Evolutionary conservation across 2,113 vertebrate genomes (phyloP).

Genomic region (Rhegmatorhina hoffmannsi): DNA sequence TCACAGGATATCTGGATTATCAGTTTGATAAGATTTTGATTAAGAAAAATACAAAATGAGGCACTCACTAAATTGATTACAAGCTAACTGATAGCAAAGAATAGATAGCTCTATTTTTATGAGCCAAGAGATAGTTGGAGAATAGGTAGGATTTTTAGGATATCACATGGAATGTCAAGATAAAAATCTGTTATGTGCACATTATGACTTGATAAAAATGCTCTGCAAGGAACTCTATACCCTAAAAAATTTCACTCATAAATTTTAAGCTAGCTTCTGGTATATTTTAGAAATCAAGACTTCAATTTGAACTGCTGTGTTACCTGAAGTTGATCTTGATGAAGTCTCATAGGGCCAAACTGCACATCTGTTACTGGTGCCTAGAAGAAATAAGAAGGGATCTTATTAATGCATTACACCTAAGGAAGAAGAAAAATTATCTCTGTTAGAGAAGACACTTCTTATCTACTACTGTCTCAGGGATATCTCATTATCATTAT

Average conservation of each 20-base stretch:
- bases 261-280: not conserved
- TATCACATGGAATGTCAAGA: not conserved
- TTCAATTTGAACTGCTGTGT: not conserved
- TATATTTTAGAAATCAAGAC: not conserved
- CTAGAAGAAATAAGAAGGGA: slow-evolving; percentile 74
- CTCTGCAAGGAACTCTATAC: not conserved
- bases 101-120: not conserved
- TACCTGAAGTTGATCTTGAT: slow-evolving; percentile 98
- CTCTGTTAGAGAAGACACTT: not conserved
- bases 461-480: not conserved
- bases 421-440: not conserved
- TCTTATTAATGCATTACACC: not conserved
- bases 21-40: not conserved
- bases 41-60: not conserved
- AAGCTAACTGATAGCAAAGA: not conserved
- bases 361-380: slow-evolving; percentile 88
- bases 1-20: not conserved
- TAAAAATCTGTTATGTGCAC: not conserved
- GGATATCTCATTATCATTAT: not conserved
- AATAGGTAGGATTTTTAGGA: not conserved
- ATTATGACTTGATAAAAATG: not conserved
- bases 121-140: not conserved
- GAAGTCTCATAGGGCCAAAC: slow-evolving; percentile 98
- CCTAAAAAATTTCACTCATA: not conserved
- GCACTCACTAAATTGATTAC: not conserved